These are phyloP conservation scores for Epirrhoe alternata DNA, from an alignment of 2,888 invertebrate species.

Conservation along the genomic window DNA sequence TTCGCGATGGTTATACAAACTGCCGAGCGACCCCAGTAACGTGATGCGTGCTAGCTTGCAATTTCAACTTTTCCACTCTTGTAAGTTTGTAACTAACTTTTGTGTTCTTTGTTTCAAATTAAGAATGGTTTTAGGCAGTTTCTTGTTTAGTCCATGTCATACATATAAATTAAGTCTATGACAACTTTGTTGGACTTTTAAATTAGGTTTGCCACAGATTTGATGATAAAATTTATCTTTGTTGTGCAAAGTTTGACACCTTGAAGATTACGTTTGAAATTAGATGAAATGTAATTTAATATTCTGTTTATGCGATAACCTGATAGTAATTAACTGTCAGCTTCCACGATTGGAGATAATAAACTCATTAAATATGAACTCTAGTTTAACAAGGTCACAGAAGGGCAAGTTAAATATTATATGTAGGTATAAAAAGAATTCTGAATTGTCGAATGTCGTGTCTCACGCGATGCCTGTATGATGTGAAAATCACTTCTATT, in stretches of 20 bases:
- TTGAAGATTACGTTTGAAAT: slow-evolving; percentile 4
- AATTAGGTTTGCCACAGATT: slow-evolving; percentile 11
- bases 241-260: slow-evolving; percentile 1
- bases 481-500: not conserved
- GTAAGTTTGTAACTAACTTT: slow-evolving; percentile 13
- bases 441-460: not conserved
- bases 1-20: slow-evolving; percentile 23
- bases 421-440: not conserved
- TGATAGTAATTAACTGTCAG: not conserved
- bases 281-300: not conserved
- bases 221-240: not conserved
- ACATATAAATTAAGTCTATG: not conserved
- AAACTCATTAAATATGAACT: slow-evolving; percentile 1
- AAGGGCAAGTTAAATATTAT: not conserved
- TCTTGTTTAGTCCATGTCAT: slow-evolving; percentile 8
- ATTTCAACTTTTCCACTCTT: slow-evolving; percentile 31
- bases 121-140: slow-evolving; percentile 15
- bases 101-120: slow-evolving; percentile 17
- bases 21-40: slow-evolving; percentile 15
- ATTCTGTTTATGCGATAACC: not conserved
- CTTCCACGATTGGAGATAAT: not conserved
- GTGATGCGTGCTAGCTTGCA: slow-evolving; percentile 30
- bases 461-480: not conserved
- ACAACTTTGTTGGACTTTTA: slow-evolving; percentile 13
- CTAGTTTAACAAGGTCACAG: not conserved